Conservation (phyloP, 2,797 vertebrate species). For the Mormyrus proboscirostris region DNA sequence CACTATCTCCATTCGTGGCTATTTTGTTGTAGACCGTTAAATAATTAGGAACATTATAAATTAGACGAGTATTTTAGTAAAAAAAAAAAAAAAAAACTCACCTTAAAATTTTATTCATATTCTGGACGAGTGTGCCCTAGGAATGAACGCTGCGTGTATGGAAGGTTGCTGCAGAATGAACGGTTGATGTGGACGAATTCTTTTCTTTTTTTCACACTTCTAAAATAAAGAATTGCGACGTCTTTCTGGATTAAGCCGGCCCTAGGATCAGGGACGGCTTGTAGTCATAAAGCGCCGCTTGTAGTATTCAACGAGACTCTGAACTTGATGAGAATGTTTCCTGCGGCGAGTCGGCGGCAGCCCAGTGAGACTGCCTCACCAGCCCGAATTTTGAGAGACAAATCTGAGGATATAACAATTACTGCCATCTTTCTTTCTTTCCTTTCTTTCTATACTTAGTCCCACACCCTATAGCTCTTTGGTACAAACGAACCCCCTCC, state of each 20-base stretch:
- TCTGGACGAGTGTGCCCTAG: conserved; percentile 56
- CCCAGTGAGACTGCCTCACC: conserved; percentile 74
- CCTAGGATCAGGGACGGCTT: conserved; percentile 70
- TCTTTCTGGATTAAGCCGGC: conserved; percentile 71
- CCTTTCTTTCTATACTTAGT: conserved; percentile 69
- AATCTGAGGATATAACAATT: conserved; percentile 73
- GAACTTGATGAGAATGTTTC: conserved; percentile 97
- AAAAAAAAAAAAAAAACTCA: conserved; percentile 64
- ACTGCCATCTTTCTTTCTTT: conserved; percentile 71
- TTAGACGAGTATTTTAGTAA: conserved; percentile 36
- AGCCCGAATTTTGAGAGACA: conserved; percentile 61
- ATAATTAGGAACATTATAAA: neutral
- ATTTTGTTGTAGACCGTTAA: neutral
- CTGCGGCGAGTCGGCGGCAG: conserved; percentile 82
- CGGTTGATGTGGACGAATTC: conserved; percentile 59
- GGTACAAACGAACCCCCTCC: conserved; percentile 43
- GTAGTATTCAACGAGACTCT: conserved; percentile 82
- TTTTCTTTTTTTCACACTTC: conserved; percentile 51
- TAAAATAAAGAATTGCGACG: conserved; percentile 77
- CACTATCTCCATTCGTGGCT: neutral
- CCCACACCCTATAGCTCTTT: conserved; percentile 67
- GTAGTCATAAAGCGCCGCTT: conserved; percentile 85
- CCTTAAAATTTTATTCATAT: conserved; percentile 65
- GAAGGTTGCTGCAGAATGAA: conserved; percentile 56
- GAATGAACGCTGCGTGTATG: conserved; percentile 61